Conservation (phyloP, 1,140 invertebrate genomes). For the Trichogramma pretiosum region DNA sequence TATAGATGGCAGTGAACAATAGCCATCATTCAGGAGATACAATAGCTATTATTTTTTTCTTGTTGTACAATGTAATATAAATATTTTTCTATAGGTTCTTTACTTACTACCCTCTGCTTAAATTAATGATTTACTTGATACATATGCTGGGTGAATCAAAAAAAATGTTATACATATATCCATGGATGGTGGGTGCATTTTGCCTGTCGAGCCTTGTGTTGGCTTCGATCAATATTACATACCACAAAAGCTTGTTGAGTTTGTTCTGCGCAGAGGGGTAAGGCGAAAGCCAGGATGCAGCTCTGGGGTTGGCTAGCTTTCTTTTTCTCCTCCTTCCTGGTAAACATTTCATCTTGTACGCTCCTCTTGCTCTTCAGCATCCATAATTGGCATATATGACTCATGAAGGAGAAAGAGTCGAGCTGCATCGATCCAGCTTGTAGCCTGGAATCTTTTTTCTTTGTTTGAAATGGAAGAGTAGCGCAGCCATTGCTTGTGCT, state of each 20-base stretch:
- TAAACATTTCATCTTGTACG: too few relatives aligned
- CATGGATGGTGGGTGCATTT: conserved; percentile 1
- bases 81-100: too few relatives aligned
- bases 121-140: too few relatives aligned
- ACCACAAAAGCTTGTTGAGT: conserved; percentile 37
- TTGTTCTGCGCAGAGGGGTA: conserved; percentile 30
- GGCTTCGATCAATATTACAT: conserved; percentile 41
- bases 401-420: conserved; percentile 22
- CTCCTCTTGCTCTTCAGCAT: conserved; percentile 20
- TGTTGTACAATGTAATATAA: too few relatives aligned
- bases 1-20: conserved; percentile 27
- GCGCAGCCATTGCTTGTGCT: too few relatives aligned
- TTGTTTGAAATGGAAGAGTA: too few relatives aligned
- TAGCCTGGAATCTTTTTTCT: conserved; percentile 6
- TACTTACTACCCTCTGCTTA: too few relatives aligned
- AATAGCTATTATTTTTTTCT: conserved; percentile 28
- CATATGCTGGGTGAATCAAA: too few relatives aligned
- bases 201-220: conserved; percentile 1
- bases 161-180: too few relatives aligned
- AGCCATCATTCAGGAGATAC: conserved; percentile 17
- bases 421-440: conserved; percentile 31
- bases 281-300: conserved; percentile 26
- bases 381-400: conserved; percentile 36
- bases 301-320: conserved; percentile 20
- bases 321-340: conserved; percentile 22